Base-by-base conservation (phyloP, 2,888 invertebrate species). In the Nemotelus pantherinus region DNA sequence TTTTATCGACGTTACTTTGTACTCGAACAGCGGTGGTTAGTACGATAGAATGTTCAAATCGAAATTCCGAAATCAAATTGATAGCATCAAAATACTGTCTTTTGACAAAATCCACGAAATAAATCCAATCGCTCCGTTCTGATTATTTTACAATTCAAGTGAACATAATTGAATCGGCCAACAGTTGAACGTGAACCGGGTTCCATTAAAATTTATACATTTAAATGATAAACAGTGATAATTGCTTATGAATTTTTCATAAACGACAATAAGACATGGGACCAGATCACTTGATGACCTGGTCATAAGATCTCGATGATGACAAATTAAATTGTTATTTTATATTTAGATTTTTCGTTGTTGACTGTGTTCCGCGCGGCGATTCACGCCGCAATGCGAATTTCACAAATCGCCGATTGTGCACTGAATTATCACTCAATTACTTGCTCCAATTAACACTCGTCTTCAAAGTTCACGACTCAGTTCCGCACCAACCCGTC, bases 141-240 rank as follows among this genome's bases (percentile, higher is more conserved):
- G 43, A 63, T 63, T 63, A 25, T 63, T 63, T 25, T 63, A 43
- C 7, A 63, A 63, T 41, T 41, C 43, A 43, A 63, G 39, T 43
- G 57, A 63, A 63, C 63, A 63, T 63, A 63, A 50, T 55, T 70
- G 65, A 47, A 3, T 45, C 3, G 6, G 3, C 47, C 1, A 65
- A 65, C 47, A 65, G 43, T 43, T 39, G 41, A 39, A 63, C 63
- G 41, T 39, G 63, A 63, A 43, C 63, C 41, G 39, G 63, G n/a
- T 44, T 65, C 5, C 41, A 55, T 44, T 70, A 41, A 70, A 63
- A 74, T 74, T 72, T 53, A 72, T 72, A 60, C 44, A 72, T 72
- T 60, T 63, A 74, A 74, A 60, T 74, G 9, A 45, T 43, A 76
- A 53, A 43, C 75, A 68, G 77, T 74, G 79, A 68, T 70, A 77